phyloP scores from a whole-genome alignment of 2,113 vertebrate genomes.

The Toxotes chatareus region DNA sequence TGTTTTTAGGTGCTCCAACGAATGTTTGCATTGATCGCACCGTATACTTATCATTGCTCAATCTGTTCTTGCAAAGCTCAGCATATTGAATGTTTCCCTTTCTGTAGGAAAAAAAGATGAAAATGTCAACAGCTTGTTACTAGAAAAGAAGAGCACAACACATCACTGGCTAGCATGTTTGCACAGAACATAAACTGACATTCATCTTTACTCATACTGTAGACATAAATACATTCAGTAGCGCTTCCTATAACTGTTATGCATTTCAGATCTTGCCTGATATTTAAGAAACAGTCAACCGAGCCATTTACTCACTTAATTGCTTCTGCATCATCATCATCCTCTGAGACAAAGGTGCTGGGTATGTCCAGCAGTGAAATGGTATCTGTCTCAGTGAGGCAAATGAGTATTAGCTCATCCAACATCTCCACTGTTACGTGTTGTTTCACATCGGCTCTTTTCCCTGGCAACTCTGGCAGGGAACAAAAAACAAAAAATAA shows the following conservation, averaged over 20 bases:
- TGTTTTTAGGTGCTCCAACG: slow-evolving; percentile 85
- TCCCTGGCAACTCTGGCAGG: slow-evolving; percentile 73
- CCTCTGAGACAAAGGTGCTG: slow-evolving; percentile 76
- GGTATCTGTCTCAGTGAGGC: slow-evolving; percentile 85
- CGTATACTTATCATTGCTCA: slow-evolving; percentile 83
- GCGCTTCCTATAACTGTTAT: not conserved
- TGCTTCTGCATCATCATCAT: slow-evolving; percentile 83
- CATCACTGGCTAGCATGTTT: not conserved
- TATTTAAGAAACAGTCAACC: not conserved
- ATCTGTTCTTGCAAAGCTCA: slow-evolving; percentile 84
- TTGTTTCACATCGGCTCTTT: slow-evolving; percentile 68
- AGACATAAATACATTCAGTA: no score
- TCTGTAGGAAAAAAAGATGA: slow-evolving; percentile 74
- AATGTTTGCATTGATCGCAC: slow-evolving; percentile 88
- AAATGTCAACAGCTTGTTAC: not conserved
- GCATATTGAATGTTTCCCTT: slow-evolving; percentile 81
- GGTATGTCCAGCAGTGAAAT: slow-evolving; percentile 86
- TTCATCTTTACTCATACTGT: not conserved
- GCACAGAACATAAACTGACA: not conserved
- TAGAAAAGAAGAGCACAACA: not conserved
- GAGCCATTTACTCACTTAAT: slow-evolving; percentile 79
- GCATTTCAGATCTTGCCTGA: not conserved
- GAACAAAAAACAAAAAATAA: not conserved
- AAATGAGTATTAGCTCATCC: slow-evolving; percentile 77
- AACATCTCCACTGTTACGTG: slow-evolving; percentile 80